phyloP scores from a whole-genome alignment of 23 tunicate genomes.

The Trididemnum nubilum region DNA sequence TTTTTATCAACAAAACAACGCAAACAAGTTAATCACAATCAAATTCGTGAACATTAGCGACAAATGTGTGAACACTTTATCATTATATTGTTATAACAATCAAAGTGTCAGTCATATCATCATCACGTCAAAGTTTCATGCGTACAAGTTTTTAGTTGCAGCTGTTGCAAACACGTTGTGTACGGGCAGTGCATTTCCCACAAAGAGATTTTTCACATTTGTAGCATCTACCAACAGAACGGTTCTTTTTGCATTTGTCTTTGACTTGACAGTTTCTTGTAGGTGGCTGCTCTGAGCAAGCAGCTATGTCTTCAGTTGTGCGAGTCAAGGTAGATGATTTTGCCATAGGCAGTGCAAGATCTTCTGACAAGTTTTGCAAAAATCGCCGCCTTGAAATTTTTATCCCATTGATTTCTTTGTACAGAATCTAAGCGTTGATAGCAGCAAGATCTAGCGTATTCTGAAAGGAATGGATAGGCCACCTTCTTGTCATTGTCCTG shows the following conservation, averaged over 20 bases:
- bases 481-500: slow-evolving; percentile 28
- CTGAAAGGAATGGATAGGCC: slow-evolving; percentile 21
- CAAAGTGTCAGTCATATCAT: too few relatives aligned
- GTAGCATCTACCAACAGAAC: slow-evolving; percentile 18
- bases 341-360: slow-evolving; percentile 1
- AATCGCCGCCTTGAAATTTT: slow-evolving; percentile 12
- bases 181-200: slow-evolving; percentile 21
- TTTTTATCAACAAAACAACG: too few relatives aligned
- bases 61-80: too few relatives aligned
- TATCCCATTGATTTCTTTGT: slow-evolving; percentile 18
- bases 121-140: too few relatives aligned
- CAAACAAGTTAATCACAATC: too few relatives aligned
- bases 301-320: neutral
- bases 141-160: too few relatives aligned
- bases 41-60: too few relatives aligned
- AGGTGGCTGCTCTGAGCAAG: neutral
- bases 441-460: neutral
- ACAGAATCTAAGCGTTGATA: slow-evolving; percentile 14
- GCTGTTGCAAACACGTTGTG: slow-evolving; percentile 25
- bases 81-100: too few relatives aligned
- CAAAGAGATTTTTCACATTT: slow-evolving; percentile 17
- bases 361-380: slow-evolving; percentile 31
- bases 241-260: slow-evolving; percentile 29
- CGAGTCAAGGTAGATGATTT: neutral
- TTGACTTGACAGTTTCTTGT: slow-evolving; percentile 25